phyloP scores from a whole-genome alignment of 2,888 invertebrate genomes.

The Scaptomyza flava region DNA sequence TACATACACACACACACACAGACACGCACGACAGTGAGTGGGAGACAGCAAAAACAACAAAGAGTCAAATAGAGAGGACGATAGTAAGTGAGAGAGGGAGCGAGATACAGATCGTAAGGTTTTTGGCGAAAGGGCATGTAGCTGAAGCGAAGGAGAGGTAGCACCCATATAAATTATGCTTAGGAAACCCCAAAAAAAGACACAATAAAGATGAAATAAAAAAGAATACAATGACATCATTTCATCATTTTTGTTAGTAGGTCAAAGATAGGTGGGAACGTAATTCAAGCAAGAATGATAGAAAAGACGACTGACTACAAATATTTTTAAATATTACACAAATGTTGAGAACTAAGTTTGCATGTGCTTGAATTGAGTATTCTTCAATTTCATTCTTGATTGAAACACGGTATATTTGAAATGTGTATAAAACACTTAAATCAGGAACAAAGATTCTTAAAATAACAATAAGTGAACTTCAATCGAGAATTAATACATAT shows the following conservation, averaged over 20 bases:
- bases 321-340: background rate
- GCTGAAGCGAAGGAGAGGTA: constrained; percentile 33
- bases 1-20: background rate
- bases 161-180: constrained; percentile 67
- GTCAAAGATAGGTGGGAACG: constrained; percentile 33
- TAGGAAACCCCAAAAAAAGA: constrained; percentile 65
- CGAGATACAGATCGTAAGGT: constrained; percentile 13
- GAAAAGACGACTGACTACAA: background rate
- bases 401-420: too few species aligned
- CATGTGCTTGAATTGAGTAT: too few species aligned
- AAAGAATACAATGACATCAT: constrained; percentile 55
- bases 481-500: too few species aligned
- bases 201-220: constrained; percentile 29
- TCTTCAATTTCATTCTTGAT: too few species aligned
- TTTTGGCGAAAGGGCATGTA: constrained; percentile 51
- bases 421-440: too few species aligned
- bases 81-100: constrained; percentile 11
- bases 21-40: background rate
- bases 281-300: background rate
- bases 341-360: too few species aligned
- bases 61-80: constrained; percentile 2
- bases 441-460: too few species aligned
- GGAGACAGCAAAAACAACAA: constrained; percentile 1
- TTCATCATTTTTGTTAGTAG: constrained; percentile 39
- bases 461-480: too few species aligned